phyloP scores from a whole-genome alignment of 2,113 vertebrate genomes.

The Callopanchax toddi region DNA sequence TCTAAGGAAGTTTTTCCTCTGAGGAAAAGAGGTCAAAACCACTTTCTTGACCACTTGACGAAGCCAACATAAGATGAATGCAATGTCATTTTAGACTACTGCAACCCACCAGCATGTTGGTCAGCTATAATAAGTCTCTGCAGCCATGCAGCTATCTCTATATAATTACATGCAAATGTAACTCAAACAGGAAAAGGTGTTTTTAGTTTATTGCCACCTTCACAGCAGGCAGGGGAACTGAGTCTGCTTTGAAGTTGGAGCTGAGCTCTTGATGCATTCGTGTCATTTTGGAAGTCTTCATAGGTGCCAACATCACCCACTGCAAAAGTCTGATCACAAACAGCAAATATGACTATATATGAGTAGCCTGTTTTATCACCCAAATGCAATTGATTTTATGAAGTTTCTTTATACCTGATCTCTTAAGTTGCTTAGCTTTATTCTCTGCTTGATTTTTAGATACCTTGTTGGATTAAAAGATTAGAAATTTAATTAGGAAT shows the following conservation, averaged over 20 bases:
- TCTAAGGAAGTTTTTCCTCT: neutral
- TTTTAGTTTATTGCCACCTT: constrained; percentile 43
- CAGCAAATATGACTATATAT: neutral
- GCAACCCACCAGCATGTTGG: constrained; percentile 3
- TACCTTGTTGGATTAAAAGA: neutral
- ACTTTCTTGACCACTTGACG: no score
- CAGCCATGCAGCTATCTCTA: constrained; percentile 25
- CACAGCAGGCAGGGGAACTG: constrained; percentile 40
- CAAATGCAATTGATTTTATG: neutral
- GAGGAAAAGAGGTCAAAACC: neutral
- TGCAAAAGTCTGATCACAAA: constrained; percentile 11
- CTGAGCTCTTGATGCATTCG: constrained; percentile 27
- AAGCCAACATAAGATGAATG: no score
- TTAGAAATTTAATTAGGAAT: neutral
- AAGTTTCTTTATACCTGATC: neutral
- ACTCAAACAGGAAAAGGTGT: constrained; percentile 36
- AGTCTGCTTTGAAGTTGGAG: constrained; percentile 45
- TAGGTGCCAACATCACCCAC: constrained; percentile 24
- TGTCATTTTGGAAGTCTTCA: constrained; percentile 32
- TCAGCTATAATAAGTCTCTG: neutral
- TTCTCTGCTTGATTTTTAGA: neutral
- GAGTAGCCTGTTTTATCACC: neutral
- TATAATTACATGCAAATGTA: constrained; percentile 56
- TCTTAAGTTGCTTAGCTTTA: neutral
- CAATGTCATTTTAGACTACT: no score